Evolutionary conservation across 2,888 invertebrate species (phyloP).

Genomic region (Drosophila infuscata): DNA sequence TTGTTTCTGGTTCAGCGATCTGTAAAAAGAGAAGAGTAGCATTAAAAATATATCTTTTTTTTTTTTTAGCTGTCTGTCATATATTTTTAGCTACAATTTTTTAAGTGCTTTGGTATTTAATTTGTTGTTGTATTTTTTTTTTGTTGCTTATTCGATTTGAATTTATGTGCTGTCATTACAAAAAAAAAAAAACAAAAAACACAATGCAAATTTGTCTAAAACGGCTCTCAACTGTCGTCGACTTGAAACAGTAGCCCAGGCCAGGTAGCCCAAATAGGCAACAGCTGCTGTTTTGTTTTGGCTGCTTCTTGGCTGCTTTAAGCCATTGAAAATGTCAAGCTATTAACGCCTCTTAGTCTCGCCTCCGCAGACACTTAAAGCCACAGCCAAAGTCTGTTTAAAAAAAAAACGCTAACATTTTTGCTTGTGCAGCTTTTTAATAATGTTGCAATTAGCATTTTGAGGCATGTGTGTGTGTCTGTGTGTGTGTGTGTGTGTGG

Average conservation of each 20-base stretch:
- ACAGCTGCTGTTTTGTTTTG: slow-evolving; percentile 32
- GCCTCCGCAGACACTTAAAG: slow-evolving; percentile 75
- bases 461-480: slow-evolving; percentile 20
- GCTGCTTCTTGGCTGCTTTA: slow-evolving; percentile 4
- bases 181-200: slow-evolving; percentile 16
- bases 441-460: slow-evolving; percentile 78
- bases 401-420: slow-evolving; percentile 1
- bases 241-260: slow-evolving; percentile 69
- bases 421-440: slow-evolving; percentile 45
- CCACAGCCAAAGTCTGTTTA: slow-evolving; percentile 19
- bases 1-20: slow-evolving; percentile 61
- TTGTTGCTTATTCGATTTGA: slow-evolving; percentile 30
- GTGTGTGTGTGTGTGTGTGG: slow-evolving; percentile 40
- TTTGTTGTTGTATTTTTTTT: too few relatives aligned
- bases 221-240: slow-evolving; percentile 39
- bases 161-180: slow-evolving; percentile 38
- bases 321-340: slow-evolving; percentile 76
- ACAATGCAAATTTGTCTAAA: slow-evolving; percentile 51
- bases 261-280: slow-evolving; percentile 58
- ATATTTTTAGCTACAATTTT: slow-evolving; percentile 3
- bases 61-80: slow-evolving; percentile 22
- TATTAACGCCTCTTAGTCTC: slow-evolving; percentile 80
- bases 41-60: slow-evolving; percentile 8
- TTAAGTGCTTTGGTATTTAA: slow-evolving; percentile 10
- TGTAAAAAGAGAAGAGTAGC: slow-evolving; percentile 18